Conservation (phyloP, 2,797 vertebrate genomes). For the Microctenopoma lineatum region DNA sequence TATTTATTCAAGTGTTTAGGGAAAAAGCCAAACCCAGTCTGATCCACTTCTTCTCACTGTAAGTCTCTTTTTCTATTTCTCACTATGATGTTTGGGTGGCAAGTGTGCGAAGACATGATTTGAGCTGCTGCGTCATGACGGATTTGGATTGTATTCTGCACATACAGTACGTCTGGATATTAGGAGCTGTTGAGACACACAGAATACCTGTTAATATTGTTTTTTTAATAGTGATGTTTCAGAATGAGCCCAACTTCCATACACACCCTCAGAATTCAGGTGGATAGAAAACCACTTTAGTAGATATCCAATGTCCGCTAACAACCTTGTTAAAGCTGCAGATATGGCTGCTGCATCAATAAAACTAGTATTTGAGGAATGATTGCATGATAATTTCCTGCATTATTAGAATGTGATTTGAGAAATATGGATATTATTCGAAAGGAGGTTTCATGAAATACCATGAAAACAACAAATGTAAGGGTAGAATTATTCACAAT, state of each 20-base stretch:
- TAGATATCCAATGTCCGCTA: constrained; percentile 51
- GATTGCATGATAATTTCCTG: constrained; percentile 71
- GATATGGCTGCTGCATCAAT: constrained; percentile 39
- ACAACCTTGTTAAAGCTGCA: constrained; percentile 21
- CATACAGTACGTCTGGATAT: constrained; percentile 22
- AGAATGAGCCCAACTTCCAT: constrained; percentile 51
- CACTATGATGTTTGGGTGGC: constrained; percentile 32
- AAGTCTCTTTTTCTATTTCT: constrained; percentile 21
- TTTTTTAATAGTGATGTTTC: constrained; percentile 62
- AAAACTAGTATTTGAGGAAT: constrained; percentile 58
- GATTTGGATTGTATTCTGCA: constrained; percentile 36
- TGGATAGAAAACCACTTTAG: constrained; percentile 54
- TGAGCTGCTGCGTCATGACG: constrained; percentile 17
- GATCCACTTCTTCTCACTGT: constrained; percentile 28
- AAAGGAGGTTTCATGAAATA: constrained; percentile 7
- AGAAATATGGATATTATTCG: constrained; percentile 37
- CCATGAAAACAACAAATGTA: constrained; percentile 8
- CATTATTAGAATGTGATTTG: constrained; percentile 52
- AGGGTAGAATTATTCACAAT: constrained; percentile 27
- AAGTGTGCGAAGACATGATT: constrained; percentile 23
- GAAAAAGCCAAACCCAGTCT: constrained; percentile 4
- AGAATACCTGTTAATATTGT: constrained; percentile 43
- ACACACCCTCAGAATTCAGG: constrained; percentile 45
- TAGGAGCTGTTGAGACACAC: constrained; percentile 40
- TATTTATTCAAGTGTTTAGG: constrained; percentile 3